Percentiles rank a stretch among this genome's conserved stretches.
Conservation (phyloP, 1,140 invertebrate genomes). For the Aphaenogaster ashmeadi region DNA sequence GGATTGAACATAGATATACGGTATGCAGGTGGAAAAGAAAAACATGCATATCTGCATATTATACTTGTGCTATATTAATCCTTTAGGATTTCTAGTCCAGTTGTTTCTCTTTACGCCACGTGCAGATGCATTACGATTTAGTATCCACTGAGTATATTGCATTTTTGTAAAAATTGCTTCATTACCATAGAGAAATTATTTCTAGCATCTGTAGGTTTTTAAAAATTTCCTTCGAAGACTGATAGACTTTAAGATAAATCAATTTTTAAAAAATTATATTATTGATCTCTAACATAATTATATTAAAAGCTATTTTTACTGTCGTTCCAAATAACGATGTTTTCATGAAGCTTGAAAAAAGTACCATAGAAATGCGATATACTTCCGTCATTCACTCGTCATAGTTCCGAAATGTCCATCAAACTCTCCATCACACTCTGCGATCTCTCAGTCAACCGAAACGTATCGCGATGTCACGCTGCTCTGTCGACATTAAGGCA, state of each 20-base stretch:
- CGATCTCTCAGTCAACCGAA: conserved; percentile 47
- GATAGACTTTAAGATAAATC: not conserved
- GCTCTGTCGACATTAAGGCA: conserved; percentile 51
- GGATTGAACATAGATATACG: conserved; percentile 5
- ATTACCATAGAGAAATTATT: not conserved
- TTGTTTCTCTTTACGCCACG: not conserved
- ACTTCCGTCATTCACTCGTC: conserved; percentile 10
- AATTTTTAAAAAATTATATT: not conserved
- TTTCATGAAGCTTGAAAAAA: not conserved
- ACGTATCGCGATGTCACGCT: conserved; percentile 53
- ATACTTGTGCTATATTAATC: conserved; percentile 11
- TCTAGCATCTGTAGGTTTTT: not conserved
- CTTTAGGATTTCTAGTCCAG: conserved; percentile 5
- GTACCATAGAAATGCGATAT: not conserved
- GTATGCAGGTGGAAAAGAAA: not conserved
- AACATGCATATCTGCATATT: not conserved
- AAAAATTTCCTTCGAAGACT: not conserved
- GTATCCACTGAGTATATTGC: not conserved
- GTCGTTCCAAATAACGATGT: not conserved
- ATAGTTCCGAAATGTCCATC: conserved; percentile 22
- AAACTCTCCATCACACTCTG: conserved; percentile 17
- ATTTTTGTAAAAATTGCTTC: not conserved
- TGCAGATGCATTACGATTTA: not conserved
- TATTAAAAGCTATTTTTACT: not conserved
- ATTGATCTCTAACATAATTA: not conserved